phyloP scores from a whole-genome alignment of 2,888 invertebrate genomes.

The Dryobota labecula region DNA sequence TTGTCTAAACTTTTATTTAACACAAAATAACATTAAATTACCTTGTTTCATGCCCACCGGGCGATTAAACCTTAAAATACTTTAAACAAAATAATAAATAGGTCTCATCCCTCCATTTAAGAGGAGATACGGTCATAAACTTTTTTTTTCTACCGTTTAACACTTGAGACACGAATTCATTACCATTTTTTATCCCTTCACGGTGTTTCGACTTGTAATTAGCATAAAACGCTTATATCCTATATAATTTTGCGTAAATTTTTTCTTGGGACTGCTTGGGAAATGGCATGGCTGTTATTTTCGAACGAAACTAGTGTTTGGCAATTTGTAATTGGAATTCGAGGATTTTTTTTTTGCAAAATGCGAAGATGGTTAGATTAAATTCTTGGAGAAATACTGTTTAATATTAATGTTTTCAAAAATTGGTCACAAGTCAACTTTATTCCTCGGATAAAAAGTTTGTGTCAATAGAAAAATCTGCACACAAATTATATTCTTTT shows the following conservation, averaged over 20 bases:
- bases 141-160: conserved; percentile 54
- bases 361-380: fast-evolving
- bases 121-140: conserved; percentile 51
- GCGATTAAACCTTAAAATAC: conserved; percentile 41
- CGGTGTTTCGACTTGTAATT: conserved; percentile 61
- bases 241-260: conserved; percentile 12
- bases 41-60: conserved; percentile 22
- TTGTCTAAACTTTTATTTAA: neutral
- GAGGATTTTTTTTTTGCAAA: neutral
- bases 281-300: neutral
- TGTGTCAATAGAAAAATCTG: neutral
- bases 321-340: neutral
- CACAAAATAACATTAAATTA: conserved; percentile 22
- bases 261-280: neutral
- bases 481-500: neutral
- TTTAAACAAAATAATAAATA: conserved; percentile 62
- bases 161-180: conserved; percentile 61
- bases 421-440: neutral
- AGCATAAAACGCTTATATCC: conserved; percentile 60
- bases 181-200: conserved; percentile 66
- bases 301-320: neutral
- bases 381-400: neutral
- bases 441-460: neutral
- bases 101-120: conserved; percentile 50
- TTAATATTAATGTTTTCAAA: neutral